Evolutionary conservation across 2,888 invertebrate genomes (phyloP).

Genomic region (Amphiduros pacificus): DNA sequence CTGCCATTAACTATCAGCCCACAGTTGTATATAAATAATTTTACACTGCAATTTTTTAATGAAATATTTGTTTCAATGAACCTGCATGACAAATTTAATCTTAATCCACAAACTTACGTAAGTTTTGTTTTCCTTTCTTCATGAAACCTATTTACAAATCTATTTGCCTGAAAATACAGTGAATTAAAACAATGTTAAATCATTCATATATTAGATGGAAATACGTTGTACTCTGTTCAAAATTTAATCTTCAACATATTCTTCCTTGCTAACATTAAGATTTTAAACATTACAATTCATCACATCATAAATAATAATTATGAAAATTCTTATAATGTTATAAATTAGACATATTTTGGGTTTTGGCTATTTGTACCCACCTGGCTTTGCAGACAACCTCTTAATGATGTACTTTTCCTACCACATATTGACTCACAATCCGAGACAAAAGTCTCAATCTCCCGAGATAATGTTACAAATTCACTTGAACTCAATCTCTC

Average conservation of each 20-base stretch:
- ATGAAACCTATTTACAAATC: conserved; percentile 90
- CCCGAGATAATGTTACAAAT: conserved; percentile 74
- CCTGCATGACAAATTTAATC: too few species aligned
- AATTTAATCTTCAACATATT: too few species aligned
- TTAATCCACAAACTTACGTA: too few species aligned
- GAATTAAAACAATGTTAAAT: background rate
- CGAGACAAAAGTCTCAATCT: conserved; percentile 78
- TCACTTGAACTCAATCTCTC: conserved; percentile 76
- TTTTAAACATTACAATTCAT: background rate
- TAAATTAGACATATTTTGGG: background rate
- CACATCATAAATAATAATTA: background rate
- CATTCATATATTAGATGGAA: background rate
- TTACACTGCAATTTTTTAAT: too few species aligned
- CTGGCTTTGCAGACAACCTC: conserved; percentile 75
- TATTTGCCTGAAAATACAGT: conserved; percentile 74
- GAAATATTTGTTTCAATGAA: too few species aligned
- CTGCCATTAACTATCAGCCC: too few species aligned
- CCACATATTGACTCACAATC: conserved; percentile 70
- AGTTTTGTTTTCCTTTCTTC: conserved; percentile 83
- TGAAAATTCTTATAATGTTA: background rate
- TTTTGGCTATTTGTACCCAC: conserved; percentile 38
- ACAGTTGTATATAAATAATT: too few species aligned
- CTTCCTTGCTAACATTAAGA: background rate
- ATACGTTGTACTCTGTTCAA: background rate
- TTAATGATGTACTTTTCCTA: conserved; percentile 72